Evolutionary conservation across 2,113 vertebrate species (phyloP).

Genomic region (Sphyrna mokarran): DNA sequence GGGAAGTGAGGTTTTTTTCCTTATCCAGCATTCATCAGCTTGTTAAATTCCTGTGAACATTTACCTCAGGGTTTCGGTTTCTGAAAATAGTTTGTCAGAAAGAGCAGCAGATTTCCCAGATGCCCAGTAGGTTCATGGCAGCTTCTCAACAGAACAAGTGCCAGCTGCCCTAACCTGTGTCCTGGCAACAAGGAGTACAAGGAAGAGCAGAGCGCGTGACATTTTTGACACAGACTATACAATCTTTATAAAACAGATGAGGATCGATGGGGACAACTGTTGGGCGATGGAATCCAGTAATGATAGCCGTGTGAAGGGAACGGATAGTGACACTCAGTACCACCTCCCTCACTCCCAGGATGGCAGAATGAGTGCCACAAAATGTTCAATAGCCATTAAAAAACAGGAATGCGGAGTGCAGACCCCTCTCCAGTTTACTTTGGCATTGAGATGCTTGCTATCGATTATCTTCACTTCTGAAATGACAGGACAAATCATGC

Average conservation of each 20-base stretch:
- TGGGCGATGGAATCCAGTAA: neutral
- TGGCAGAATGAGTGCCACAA: neutral
- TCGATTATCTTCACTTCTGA: neutral
- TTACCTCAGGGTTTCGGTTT: neutral
- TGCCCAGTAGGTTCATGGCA: neutral
- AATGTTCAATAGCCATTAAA: neutral
- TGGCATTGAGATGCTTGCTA: neutral
- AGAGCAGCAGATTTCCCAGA: neutral
- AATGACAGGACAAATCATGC: neutral
- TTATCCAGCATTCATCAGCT: neutral
- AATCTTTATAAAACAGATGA: neutral
- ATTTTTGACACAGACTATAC: neutral
- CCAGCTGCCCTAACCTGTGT: neutral
- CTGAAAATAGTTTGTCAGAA: neutral
- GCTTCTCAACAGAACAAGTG: neutral
- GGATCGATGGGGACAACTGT: neutral
- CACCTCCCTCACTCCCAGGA: neutral
- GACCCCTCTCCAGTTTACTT: neutral
- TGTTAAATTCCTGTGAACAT: neutral
- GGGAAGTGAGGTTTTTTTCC: neutral
- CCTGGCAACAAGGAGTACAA: neutral
- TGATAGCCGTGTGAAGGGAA: neutral
- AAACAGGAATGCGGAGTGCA: neutral
- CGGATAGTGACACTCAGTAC: neutral
- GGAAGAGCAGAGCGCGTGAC: neutral